These are phyloP conservation scores for Mythimna vitellina DNA, from an alignment of 2,888 invertebrate species.

Conservation along the genomic window DNA sequence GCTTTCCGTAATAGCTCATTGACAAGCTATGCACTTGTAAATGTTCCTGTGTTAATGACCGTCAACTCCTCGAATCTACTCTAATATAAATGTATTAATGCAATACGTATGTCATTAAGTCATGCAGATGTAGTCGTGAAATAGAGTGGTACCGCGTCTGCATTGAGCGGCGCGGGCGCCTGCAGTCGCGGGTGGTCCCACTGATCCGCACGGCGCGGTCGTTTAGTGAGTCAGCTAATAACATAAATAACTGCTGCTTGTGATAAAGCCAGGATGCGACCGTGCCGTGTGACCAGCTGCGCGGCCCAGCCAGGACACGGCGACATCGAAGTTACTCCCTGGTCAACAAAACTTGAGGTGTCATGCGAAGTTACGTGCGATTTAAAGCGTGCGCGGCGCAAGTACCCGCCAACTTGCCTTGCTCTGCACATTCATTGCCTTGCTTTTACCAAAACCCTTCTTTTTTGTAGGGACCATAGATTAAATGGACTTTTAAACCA, in stretches of 20 bases:
- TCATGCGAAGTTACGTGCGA: not conserved
- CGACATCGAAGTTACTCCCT: too few relatives aligned
- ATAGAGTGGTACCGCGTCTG: conserved; percentile 4
- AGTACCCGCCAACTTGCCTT: not conserved
- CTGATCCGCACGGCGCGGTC: conserved; percentile 6
- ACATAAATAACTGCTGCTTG: conserved; percentile 18
- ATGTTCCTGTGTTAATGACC: not conserved
- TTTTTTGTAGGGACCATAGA: too few relatives aligned
- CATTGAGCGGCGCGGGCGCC: conserved; percentile 4
- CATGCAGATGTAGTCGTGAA: conserved; percentile 33
- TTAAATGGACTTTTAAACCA: too few relatives aligned
- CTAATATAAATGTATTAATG: conserved; percentile 10
- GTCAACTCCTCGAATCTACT: not conserved
- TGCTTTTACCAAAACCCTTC: too few relatives aligned
- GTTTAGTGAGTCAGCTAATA: conserved; percentile 31
- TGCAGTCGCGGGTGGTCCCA: conserved; percentile 53
- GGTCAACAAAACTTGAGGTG: not conserved
- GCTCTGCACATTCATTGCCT: not conserved
- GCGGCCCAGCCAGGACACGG: not conserved
- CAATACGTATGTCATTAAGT: conserved; percentile 13
- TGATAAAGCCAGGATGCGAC: conserved; percentile 17
- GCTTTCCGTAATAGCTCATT: not conserved
- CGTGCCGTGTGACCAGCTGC: not conserved
- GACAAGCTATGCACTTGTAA: not conserved
- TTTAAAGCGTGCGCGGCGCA: not conserved